Conservation (phyloP, 2,888 invertebrate genomes). For the Phanerotoma sp. region DNA sequence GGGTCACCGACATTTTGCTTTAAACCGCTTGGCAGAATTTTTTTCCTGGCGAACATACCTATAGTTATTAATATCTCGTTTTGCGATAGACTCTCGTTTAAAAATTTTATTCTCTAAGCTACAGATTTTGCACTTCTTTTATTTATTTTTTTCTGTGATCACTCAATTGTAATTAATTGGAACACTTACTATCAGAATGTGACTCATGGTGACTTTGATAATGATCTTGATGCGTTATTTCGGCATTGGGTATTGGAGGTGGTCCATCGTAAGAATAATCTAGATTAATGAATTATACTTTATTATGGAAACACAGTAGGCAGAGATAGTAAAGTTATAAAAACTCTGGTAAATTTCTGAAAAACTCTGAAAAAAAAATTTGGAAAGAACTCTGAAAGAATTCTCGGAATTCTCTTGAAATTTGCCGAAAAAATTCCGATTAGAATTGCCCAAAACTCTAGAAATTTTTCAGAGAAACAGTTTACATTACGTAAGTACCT, state of each 20-base stretch:
- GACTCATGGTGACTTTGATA: slow-evolving; percentile 35
- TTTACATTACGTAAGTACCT: slow-evolving; percentile 3
- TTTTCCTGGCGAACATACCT: too few species aligned
- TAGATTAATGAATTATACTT: slow-evolving; percentile 20
- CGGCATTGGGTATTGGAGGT: slow-evolving; percentile 41
- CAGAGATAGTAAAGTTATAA: neutral
- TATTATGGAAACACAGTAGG: neutral
- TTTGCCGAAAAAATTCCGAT: neutral
- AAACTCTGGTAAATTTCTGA: neutral
- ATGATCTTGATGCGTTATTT: slow-evolving; percentile 30
- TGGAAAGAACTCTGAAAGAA: too few species aligned
- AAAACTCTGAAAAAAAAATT: too few species aligned
- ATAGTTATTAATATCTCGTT: too few species aligned
- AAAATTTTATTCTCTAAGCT: too few species aligned
- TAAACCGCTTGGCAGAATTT: too few species aligned
- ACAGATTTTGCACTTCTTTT: too few species aligned
- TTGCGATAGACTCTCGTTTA: too few species aligned
- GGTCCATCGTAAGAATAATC: slow-evolving; percentile 43
- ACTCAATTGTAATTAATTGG: neutral
- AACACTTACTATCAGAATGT: slow-evolving; percentile 42
- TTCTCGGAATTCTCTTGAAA: too few species aligned
- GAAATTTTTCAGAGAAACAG: neutral
- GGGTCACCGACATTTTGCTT: too few species aligned
- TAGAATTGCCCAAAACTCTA: neutral
- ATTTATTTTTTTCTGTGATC: neutral